These are phyloP conservation scores for Calidris pugnax DNA, from an alignment of 2,113 vertebrate genomes.

Conservation along the genomic window DNA sequence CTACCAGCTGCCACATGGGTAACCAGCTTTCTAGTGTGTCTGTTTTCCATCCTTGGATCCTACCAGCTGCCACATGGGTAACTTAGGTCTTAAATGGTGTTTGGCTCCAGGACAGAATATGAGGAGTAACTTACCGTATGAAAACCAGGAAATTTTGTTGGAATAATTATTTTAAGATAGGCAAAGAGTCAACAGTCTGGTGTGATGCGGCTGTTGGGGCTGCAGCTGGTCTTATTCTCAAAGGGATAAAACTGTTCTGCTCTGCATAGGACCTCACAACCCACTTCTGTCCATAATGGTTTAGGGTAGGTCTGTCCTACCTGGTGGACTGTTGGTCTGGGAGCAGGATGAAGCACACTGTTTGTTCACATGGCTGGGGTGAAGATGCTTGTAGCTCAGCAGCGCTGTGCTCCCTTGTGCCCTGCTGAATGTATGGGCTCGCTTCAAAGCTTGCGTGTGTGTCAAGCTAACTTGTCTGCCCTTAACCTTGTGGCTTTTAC, in stretches of 20 bases:
- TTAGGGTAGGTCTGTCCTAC: background rate
- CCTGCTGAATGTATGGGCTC: background rate
- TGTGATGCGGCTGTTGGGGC: background rate
- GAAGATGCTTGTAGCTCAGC: background rate
- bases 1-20: too few species aligned
- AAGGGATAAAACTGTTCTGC: background rate
- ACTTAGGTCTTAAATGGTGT: background rate
- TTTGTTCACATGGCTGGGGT: background rate
- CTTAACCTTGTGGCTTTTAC: slow-evolving; percentile 1
- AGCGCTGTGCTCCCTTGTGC: background rate
- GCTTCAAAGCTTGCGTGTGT: background rate
- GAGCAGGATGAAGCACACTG: background rate
- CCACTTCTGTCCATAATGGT: background rate
- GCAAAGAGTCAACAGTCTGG: background rate
- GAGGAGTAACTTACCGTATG: background rate
- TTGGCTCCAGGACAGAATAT: background rate
- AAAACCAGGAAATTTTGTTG: background rate
- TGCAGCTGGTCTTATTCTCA: background rate
- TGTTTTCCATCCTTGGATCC: background rate
- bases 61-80: background rate
- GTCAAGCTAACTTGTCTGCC: background rate
- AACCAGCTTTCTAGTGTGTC: background rate
- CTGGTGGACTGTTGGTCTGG: background rate
- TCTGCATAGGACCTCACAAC: background rate
- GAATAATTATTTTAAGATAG: background rate